Evolutionary conservation across 2,888 invertebrate species (phyloP).

Genomic region (Heliconius sara): DNA sequence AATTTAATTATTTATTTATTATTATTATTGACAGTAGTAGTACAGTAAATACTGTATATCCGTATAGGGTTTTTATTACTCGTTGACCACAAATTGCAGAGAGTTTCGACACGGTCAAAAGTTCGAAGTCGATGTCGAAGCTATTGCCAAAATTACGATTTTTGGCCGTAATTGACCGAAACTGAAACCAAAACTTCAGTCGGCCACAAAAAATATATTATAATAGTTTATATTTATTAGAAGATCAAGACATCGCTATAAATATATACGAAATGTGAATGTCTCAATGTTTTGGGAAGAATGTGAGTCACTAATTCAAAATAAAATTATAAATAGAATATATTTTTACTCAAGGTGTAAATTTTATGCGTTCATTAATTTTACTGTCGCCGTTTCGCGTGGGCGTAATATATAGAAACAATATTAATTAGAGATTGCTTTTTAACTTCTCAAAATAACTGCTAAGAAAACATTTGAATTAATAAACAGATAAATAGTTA

Average conservation of each 20-base stretch:
- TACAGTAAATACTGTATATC: too few species aligned
- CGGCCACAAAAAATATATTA: too few species aligned
- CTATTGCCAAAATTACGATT: too few species aligned
- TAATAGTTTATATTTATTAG: neutral
- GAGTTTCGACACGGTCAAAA: too few species aligned
- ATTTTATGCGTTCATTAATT: slow-evolving; percentile 35
- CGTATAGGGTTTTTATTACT: too few species aligned
- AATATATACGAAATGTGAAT: slow-evolving; percentile 29
- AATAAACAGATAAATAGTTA: slow-evolving; percentile 14
- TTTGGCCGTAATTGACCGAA: too few species aligned
- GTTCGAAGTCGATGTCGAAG: too few species aligned
- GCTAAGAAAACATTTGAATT: slow-evolving; percentile 1
- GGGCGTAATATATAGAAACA: slow-evolving; percentile 34
- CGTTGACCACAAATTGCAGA: too few species aligned
- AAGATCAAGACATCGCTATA: slow-evolving; percentile 3
- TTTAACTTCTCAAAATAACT: slow-evolving; percentile 25
- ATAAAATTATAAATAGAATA: slow-evolving; percentile 32
- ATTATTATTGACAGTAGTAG: too few species aligned
- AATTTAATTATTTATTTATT: too few species aligned
- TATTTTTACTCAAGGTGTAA: slow-evolving; percentile 33
- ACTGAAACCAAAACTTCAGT: too few species aligned
- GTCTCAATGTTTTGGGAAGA: slow-evolving; percentile 37
- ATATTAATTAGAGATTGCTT: slow-evolving; percentile 25
- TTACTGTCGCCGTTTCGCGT: slow-evolving; percentile 22
- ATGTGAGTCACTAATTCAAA: slow-evolving; percentile 34